Conservation (phyloP, 2,113 vertebrate genomes). For the Eleginops maclovinus region DNA sequence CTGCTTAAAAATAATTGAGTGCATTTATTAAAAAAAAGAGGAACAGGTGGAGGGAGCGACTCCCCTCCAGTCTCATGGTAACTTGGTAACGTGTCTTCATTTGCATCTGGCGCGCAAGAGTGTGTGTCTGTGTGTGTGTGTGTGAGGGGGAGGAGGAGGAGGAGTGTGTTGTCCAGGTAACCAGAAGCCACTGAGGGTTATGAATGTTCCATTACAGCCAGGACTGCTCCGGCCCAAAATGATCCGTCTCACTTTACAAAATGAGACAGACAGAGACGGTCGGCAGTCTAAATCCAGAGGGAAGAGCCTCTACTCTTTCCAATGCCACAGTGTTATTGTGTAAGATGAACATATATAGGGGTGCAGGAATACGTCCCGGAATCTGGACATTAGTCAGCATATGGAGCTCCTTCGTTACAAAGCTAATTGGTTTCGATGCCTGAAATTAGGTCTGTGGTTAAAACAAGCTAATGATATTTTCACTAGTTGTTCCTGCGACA, state of each 20-base stretch:
- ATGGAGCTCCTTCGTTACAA: not conserved
- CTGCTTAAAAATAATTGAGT: not conserved
- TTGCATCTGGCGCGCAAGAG: constrained; percentile 59
- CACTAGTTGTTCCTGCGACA: too few relatives aligned
- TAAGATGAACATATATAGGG: too few relatives aligned
- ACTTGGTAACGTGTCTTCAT: constrained; percentile 72
- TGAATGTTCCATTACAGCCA: constrained; percentile 73
- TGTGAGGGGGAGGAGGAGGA: constrained; percentile 25
- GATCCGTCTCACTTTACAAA: constrained; percentile 45
- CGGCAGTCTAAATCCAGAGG: not conserved
- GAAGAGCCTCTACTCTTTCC: not conserved
- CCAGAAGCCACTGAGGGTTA: constrained; percentile 67
- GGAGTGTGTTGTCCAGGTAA: constrained; percentile 77
- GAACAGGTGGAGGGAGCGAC: constrained; percentile 42
- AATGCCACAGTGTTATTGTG: not conserved
- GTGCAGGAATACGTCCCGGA: too few relatives aligned
- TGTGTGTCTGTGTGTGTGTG: not conserved
- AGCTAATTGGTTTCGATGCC: too few relatives aligned
- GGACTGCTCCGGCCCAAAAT: constrained; percentile 37
- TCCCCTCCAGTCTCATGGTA: constrained; percentile 26
- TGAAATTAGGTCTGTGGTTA: too few relatives aligned
- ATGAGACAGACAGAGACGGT: constrained; percentile 1
- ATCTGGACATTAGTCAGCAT: too few relatives aligned
- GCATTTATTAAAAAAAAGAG: constrained; percentile 16
- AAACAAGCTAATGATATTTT: too few relatives aligned